phyloP scores from a whole-genome alignment of 1,140 invertebrate species.

The Theocolax elegans region DNA sequence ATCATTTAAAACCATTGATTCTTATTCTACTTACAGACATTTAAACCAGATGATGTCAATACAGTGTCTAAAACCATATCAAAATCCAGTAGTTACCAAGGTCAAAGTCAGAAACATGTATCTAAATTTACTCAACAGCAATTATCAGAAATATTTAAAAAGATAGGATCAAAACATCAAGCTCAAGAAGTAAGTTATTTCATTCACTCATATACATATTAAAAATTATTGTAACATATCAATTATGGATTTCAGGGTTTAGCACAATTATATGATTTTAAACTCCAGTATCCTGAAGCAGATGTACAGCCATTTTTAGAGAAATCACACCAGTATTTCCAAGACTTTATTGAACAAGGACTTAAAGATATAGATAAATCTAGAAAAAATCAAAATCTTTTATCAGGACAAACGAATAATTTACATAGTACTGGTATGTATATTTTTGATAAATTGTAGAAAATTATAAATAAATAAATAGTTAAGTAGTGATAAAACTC shows the following conservation, averaged over 20 bases:
- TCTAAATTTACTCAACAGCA: constrained; percentile 84
- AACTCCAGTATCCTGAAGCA: constrained; percentile 89
- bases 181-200: constrained; percentile 76
- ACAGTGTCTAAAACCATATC: constrained; percentile 60
- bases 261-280: constrained; percentile 88
- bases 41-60: constrained; percentile 68
- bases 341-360: constrained; percentile 90
- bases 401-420: constrained; percentile 53
- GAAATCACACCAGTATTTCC: constrained; percentile 90
- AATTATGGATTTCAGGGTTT: constrained; percentile 72
- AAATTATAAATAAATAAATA: no score
- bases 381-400: constrained; percentile 65
- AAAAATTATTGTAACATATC: neutral
- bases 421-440: constrained; percentile 55
- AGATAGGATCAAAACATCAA: constrained; percentile 90
- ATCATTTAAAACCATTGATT: neutral
- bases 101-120: constrained; percentile 67
- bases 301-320: constrained; percentile 87
- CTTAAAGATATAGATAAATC: constrained; percentile 82
- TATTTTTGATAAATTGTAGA: neutral
- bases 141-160: constrained; percentile 90
- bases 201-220: neutral
- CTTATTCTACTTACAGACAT: constrained; percentile 52
- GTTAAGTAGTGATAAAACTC: no score
- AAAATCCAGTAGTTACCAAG: constrained; percentile 53